Evolutionary conservation across 2,797 vertebrate species (phyloP), one percentile per base, ranked within the genome.

Genomic region (Anguilla pacifica): DNA sequence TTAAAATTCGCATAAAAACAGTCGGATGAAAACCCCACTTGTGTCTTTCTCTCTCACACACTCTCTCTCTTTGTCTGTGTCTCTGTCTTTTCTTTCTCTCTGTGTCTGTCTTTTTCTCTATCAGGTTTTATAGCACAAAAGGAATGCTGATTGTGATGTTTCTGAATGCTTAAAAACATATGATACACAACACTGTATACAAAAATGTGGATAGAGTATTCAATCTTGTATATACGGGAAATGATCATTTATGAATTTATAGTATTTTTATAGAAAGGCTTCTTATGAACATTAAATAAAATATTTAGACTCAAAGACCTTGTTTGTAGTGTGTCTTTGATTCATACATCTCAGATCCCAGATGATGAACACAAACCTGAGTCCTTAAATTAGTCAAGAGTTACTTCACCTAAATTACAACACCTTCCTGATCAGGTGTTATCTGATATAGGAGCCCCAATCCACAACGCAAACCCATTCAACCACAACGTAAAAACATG

Each of bases 181-280:
- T 79, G 35, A 92, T 91, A 89, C 92, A 88, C 90, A 81, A 55
- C 31, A 92, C 87, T 92, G 87, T 90, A 93, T 93, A 82, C 13
- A 55, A 11, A 72, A 61, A 57, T 83, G 79, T 86, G 59, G 43
- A 83, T 83, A 70, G 70, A 43, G 31, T 31, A 86, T 35, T 13
- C 86, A 91, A 92, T 93, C 93, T 92, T 95, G 92, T 94, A 93
- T 89, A 92, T 93, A 90, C 90, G 92, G 90, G 92, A 89, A 91
- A 79, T 87, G 90, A 92, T 87, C 90, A 92, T 89, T 90, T 92
- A 93, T 92, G 95, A 92, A 95, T 94, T 90, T 91, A 94, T 92
- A 93, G 92, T 96, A 96, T 97, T 96, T 97, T 96, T 96, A 93
- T 96, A 96, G 94, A 94, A 87, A 91, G 90, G 94, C 94, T 95